phyloP scores from a whole-genome alignment of 2,888 invertebrate species.

The Drosophila falleni region DNA sequence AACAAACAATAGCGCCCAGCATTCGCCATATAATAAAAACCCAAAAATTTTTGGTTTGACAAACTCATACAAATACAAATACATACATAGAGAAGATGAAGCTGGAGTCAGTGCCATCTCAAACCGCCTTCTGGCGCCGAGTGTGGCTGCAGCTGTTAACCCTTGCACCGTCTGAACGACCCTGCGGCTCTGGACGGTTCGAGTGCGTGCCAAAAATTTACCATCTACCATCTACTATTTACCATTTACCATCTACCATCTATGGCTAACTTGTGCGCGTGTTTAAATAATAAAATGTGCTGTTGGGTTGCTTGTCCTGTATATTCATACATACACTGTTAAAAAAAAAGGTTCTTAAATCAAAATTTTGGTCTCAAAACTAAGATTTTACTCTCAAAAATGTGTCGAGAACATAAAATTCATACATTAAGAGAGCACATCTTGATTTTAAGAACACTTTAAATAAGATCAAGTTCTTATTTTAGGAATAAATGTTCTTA shows the following conservation, averaged over 20 bases:
- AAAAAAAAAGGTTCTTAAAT: too few species aligned
- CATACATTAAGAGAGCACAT: too few species aligned
- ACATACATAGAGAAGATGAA: background rate
- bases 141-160: slow-evolving; percentile 78
- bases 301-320: slow-evolving; percentile 43
- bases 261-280: slow-evolving; percentile 69
- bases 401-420: too few species aligned
- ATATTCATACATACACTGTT: too few species aligned
- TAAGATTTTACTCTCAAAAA: too few species aligned
- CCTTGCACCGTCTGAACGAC: slow-evolving; percentile 60
- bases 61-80: slow-evolving; percentile 70
- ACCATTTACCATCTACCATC: slow-evolving; percentile 42
- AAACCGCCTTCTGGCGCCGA: slow-evolving; percentile 45
- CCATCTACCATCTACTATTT: slow-evolving; percentile 51
- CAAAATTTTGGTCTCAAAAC: too few species aligned
- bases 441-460: too few species aligned
- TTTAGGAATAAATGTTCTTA: too few species aligned
- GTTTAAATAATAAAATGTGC: slow-evolving; percentile 76
- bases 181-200: slow-evolving; percentile 47
- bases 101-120: slow-evolving; percentile 17
- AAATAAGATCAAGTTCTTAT: too few species aligned
- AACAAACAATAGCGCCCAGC: slow-evolving; percentile 74
- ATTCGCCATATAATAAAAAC: slow-evolving; percentile 67
- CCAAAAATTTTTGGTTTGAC: slow-evolving; percentile 71
- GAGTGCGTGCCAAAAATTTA: slow-evolving; percentile 77